These are phyloP conservation scores for Incurvaria masculella DNA, from an alignment of 2,888 invertebrate genomes.

Conservation along the genomic window DNA sequence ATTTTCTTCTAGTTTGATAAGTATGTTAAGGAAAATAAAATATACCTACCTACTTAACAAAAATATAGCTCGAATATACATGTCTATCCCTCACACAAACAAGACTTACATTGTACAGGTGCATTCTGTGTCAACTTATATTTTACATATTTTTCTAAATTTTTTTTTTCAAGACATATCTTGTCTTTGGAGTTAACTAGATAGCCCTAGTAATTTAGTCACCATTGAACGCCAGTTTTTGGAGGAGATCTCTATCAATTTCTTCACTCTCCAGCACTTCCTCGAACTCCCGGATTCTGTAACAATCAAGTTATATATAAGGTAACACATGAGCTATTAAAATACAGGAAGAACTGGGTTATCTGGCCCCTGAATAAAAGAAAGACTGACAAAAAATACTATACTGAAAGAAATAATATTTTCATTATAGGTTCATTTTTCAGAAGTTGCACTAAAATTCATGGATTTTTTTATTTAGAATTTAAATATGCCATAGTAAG, in stretches of 20 bases:
- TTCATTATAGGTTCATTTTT: too few species aligned
- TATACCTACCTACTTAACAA: too few species aligned
- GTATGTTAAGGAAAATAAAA: too few species aligned
- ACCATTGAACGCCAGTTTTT: slow-evolving; percentile 79
- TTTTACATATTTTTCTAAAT: not conserved
- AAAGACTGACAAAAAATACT: too few species aligned
- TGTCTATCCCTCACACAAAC: not conserved
- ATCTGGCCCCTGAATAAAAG: too few species aligned
- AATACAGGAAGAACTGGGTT: too few species aligned
- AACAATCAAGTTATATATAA: slow-evolving; percentile 23
- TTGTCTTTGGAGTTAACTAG: not conserved
- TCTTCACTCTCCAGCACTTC: slow-evolving; percentile 65
- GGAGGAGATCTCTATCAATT: slow-evolving; percentile 66
- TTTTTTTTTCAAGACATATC: not conserved
- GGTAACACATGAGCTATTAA: too few species aligned
- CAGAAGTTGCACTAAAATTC: too few species aligned
- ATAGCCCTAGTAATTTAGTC: slow-evolving; percentile 17
- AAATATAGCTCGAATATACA: not conserved
- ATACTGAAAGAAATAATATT: too few species aligned
- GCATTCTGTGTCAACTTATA: not conserved
- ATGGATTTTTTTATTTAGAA: too few species aligned
- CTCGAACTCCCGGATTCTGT: slow-evolving; percentile 79
- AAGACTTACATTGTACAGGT: not conserved
- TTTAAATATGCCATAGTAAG: too few species aligned
- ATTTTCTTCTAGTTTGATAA: too few species aligned